A percentile compares a stretch with the other conserved stretches of the same genome.
phyloP scores from a whole-genome alignment of 2,797 vertebrate genomes.

The Hyperoplus immaculatus region DNA sequence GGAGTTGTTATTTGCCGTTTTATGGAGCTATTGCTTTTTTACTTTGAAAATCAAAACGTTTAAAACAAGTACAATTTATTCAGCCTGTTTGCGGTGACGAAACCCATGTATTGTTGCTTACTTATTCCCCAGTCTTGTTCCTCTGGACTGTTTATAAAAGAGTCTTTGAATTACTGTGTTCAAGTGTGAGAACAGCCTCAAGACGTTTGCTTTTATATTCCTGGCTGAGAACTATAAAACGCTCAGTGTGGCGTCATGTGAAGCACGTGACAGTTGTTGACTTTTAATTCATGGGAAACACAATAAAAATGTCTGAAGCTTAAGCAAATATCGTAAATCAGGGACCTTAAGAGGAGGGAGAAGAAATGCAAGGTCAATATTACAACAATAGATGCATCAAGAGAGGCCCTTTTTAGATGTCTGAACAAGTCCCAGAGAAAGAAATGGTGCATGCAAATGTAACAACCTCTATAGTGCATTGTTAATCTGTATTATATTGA shows the following conservation, averaged over 20 bases:
- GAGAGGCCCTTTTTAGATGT: background rate
- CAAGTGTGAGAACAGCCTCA: constrained; percentile 41
- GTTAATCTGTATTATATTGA: background rate
- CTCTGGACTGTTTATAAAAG: background rate
- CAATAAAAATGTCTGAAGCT: constrained; percentile 14
- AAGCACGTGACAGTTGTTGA: constrained; percentile 23
- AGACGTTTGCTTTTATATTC: constrained; percentile 56
- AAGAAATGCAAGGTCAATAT: constrained; percentile 21
- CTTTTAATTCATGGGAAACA: constrained; percentile 30
- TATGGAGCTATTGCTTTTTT: background rate
- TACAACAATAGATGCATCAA: constrained; percentile 19
- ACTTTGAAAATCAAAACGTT: constrained; percentile 12
- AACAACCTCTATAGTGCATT: background rate
- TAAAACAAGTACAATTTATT: constrained; percentile 24
- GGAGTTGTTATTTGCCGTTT: constrained; percentile 17
- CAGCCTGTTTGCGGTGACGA: constrained; percentile 9
- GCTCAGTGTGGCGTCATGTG: constrained; percentile 22
- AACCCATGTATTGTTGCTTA: background rate
- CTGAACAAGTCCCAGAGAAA: background rate
- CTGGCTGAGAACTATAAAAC: constrained; percentile 41
- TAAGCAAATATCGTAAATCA: constrained; percentile 11
- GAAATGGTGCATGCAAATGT: background rate
- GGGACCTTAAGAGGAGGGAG: constrained; percentile 19
- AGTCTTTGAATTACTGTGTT: constrained; percentile 40
- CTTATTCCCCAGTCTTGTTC: constrained; percentile 20